These are phyloP conservation scores for Pipa parva DNA, from an alignment of 2,113 vertebrate genomes.

Conservation along the genomic window DNA sequence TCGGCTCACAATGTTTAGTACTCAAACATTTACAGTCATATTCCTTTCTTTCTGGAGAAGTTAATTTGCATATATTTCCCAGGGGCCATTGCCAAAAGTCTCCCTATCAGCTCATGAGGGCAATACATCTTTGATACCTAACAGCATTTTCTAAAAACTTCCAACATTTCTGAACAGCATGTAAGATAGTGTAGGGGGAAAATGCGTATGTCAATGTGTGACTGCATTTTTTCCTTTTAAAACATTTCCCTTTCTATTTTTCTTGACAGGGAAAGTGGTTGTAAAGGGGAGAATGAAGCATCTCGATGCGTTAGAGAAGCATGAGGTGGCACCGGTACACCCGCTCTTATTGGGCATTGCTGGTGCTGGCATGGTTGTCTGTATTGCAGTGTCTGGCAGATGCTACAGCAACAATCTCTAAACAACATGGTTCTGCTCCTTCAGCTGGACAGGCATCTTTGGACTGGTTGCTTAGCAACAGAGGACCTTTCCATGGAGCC, in stretches of 20 bases:
- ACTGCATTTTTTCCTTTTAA: not conserved
- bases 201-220: no score
- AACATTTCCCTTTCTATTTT: constrained; percentile 30
- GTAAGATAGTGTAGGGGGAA: no score
- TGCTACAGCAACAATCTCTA: constrained; percentile 49
- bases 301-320: constrained; percentile 61
- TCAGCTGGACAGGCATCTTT: constrained; percentile 63
- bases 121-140: no score
- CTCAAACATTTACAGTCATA: no score
- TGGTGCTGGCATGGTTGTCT: constrained; percentile 42
- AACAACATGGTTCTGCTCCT: constrained; percentile 50
- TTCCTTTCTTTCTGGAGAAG: no score
- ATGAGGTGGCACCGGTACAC: constrained; percentile 76
- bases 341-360: constrained; percentile 57
- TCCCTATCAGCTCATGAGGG: no score
- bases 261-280: constrained; percentile 32
- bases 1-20: no score
- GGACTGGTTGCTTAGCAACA: constrained; percentile 94
- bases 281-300: constrained; percentile 72
- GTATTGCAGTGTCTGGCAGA: constrained; percentile 41
- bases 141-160: no score
- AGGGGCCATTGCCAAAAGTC: no score
- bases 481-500: constrained; percentile 90
- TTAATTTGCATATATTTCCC: no score
- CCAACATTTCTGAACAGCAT: no score